These are phyloP conservation scores for Xylota sylvarum DNA, from an alignment of 2,888 invertebrate species.

Conservation along the genomic window DNA sequence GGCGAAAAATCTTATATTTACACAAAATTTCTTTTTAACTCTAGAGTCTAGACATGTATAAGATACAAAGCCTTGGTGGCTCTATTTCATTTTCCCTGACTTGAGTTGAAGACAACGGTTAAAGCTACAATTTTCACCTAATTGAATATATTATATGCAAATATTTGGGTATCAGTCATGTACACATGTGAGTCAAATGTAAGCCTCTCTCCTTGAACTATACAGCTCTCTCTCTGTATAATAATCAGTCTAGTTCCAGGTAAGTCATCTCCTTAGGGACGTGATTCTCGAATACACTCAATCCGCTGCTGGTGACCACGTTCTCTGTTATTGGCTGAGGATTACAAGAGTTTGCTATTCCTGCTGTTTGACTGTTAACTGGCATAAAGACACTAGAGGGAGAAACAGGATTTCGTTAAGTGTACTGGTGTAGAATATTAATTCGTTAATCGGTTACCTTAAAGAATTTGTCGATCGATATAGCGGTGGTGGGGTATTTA, in stretches of 20 bases:
- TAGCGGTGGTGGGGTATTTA: constrained; percentile 94
- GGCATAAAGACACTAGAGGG: constrained; percentile 77
- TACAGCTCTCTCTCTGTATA: not conserved
- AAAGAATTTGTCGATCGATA: constrained; percentile 94
- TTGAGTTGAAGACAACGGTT: constrained; percentile 38
- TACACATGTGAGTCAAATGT: constrained; percentile 66
- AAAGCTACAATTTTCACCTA: constrained; percentile 62
- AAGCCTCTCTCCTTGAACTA: constrained; percentile 67
- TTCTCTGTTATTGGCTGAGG: constrained; percentile 77
- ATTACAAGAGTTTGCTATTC: constrained; percentile 57
- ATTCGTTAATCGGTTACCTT: constrained; percentile 85
- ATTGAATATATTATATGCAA: constrained; percentile 51
- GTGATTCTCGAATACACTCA: constrained; percentile 65
- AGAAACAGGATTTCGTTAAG: constrained; percentile 29
- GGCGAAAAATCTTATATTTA: constrained; percentile 46
- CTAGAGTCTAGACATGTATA: too few relatives aligned
- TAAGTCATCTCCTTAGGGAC: constrained; percentile 79
- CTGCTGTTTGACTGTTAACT: constrained; percentile 38
- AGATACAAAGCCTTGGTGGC: too few relatives aligned
- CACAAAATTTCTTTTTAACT: constrained; percentile 24
- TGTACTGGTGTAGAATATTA: constrained; percentile 5
- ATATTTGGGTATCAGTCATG: constrained; percentile 69
- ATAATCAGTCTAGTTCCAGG: constrained; percentile 77
- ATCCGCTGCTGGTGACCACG: constrained; percentile 70
- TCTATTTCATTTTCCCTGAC: not conserved